phyloP scores from a whole-genome alignment of 2,113 vertebrate genomes.

The Barbus barbus region DNA sequence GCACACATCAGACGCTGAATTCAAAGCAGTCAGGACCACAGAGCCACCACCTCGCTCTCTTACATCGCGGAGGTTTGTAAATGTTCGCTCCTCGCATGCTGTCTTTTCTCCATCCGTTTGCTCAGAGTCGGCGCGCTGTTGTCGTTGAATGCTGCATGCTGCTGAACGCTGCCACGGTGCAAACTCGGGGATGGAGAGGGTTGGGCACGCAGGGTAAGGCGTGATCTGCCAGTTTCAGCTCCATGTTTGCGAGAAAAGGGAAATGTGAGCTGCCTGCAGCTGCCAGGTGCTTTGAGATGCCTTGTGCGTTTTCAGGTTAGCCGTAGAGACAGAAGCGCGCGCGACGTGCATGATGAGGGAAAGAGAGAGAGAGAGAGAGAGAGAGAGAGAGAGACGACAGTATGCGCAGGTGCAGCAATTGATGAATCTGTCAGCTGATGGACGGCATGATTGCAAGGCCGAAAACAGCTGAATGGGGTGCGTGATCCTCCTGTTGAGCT shows the following conservation, averaged over 20 bases:
- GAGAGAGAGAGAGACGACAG: no score
- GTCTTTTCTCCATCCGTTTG: slow-evolving; percentile 9
- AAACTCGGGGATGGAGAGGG: slow-evolving; percentile 40
- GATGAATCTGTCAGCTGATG: slow-evolving; percentile 26
- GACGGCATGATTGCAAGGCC: slow-evolving; percentile 35
- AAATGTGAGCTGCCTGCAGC: background rate
- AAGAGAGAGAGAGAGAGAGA: no score
- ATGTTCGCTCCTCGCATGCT: slow-evolving; percentile 35
- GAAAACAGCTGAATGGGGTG: background rate
- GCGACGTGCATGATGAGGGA: background rate
- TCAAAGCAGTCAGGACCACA: slow-evolving; percentile 45
- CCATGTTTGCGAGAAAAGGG: slow-evolving; percentile 42
- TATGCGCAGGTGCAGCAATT: slow-evolving; percentile 26
- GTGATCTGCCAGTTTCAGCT: slow-evolving; percentile 53
- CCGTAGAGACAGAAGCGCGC: background rate
- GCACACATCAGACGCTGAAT: slow-evolving; percentile 40
- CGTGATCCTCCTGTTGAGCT: background rate
- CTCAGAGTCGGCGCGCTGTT: background rate
- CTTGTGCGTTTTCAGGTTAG: slow-evolving; percentile 40
- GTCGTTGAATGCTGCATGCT: slow-evolving; percentile 23
- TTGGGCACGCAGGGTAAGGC: slow-evolving; percentile 38
- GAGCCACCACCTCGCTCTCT: slow-evolving; percentile 30
- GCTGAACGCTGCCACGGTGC: slow-evolving; percentile 34
- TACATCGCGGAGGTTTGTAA: slow-evolving; percentile 55
- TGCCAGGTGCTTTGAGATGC: slow-evolving; percentile 49